phyloP scores from a whole-genome alignment of 2,113 vertebrate species.

The Paradisaea rubra region DNA sequence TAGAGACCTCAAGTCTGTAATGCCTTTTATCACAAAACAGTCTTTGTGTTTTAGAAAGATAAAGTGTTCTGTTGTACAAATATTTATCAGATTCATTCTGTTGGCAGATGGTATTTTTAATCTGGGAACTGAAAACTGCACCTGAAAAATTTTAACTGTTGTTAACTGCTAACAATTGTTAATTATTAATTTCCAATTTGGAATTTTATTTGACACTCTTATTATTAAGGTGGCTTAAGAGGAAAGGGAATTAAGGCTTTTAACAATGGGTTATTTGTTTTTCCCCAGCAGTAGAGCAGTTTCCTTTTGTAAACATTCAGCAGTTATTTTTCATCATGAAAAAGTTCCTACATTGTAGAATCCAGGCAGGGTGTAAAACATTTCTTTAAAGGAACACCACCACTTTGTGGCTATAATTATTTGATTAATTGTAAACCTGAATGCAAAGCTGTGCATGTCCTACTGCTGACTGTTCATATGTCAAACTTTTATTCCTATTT shows the following conservation, averaged over 20 bases:
- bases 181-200: constrained; percentile 31
- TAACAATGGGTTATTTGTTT: constrained; percentile 37
- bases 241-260: constrained; percentile 34
- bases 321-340: background rate
- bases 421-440: background rate
- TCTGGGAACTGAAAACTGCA: background rate
- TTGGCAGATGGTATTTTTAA: background rate
- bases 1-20: background rate
- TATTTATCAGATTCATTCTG: background rate
- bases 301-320: constrained; percentile 22
- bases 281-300: constrained; percentile 6
- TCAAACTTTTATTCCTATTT: background rate
- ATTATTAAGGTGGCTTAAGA: background rate
- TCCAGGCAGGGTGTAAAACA: background rate
- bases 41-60: background rate
- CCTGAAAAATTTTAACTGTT: background rate
- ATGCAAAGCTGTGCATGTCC: background rate
- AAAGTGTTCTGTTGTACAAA: background rate
- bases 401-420: background rate
- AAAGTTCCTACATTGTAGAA: background rate
- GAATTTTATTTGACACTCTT: background rate
- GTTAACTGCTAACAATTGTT: background rate
- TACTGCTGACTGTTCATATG: background rate
- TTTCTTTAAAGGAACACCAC: background rate
- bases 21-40: background rate